Base-by-base conservation (phyloP, 2,113 vertebrate genomes). In the Corythornis cristatus region DNA sequence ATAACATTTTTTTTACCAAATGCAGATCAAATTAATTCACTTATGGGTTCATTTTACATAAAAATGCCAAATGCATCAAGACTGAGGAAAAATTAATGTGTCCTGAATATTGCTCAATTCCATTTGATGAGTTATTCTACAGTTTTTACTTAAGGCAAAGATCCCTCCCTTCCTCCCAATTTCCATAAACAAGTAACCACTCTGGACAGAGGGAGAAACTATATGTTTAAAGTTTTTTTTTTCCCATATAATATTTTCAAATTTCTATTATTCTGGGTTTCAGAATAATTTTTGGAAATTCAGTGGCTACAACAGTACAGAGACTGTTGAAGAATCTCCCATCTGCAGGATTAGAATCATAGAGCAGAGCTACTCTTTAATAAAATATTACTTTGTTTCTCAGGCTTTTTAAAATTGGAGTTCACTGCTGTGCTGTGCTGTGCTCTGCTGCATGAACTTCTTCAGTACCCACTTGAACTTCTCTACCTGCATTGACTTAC, bases 381-480 rank as follows among this genome's bases (percentile, higher is more conserved):
- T 14, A 74, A 90, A 74, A 67, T 18, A 2, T 5, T 14, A 10
- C 71, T 64, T 76, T 88, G 25, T 16, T 57, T 51, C 84, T 60
- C 51, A 73, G 61, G 51, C 51, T 89, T 86, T 72, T 66, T 17
- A 37, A 81, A 84, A 61, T 3, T 80, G 29, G n/a, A 46, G 28
- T 29, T 88, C 53, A 80, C 37, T 37, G 37, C 37, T 88, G 93
- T 97, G 98, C 98, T 83, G 88, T 95, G 45, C 84, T 83, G 31
- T 70, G 89, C 73, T 37, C 37, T 95, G 45, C 84, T 83, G 31
- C 87, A 97, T 84, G 74, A 96, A 97, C 51, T 96, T 98, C 96
- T 97, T 98, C 86, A 97, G 74, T 60, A 98, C 78, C 54, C 18
- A 46, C 72, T 93, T 96, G 96, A 98, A 98, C 35, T 93, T 95